phyloP scores from a whole-genome alignment of 2,797 vertebrate species.

The Sebastes vulpes region DNA sequence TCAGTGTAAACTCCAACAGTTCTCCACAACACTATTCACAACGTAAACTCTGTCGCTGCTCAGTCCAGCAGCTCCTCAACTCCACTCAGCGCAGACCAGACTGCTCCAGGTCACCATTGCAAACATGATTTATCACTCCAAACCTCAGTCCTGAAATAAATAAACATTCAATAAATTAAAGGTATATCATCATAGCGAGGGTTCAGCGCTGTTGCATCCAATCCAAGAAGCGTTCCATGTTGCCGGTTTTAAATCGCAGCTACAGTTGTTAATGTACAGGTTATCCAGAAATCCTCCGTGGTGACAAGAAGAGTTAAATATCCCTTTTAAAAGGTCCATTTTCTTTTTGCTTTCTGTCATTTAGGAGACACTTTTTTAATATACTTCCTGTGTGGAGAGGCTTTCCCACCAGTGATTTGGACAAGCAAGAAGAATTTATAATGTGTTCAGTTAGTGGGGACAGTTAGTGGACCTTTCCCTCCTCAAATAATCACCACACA shows the following conservation, averaged over 20 bases:
- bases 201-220: background rate
- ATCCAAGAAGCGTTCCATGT: background rate
- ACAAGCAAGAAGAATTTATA: background rate
- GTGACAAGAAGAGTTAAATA: background rate
- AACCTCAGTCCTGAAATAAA: conserved; percentile 19
- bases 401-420: background rate
- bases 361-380: background rate
- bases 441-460: background rate
- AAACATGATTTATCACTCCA: background rate
- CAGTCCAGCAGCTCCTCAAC: background rate
- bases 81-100: background rate
- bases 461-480: background rate
- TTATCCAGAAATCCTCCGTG: background rate
- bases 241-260: background rate
- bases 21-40: background rate
- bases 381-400: background rate
- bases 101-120: background rate
- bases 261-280: background rate
- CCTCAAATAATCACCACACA: background rate
- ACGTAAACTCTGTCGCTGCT: background rate
- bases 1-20: conserved; percentile 8
- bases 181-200: background rate
- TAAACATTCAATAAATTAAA: conserved; percentile 43
- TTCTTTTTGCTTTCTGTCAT: background rate
- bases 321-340: background rate